Percentiles rank a stretch among this genome's conserved stretches.
phyloP scores from a whole-genome alignment of 2,113 vertebrate genomes.

The Boleophthalmus pectinirostris region DNA sequence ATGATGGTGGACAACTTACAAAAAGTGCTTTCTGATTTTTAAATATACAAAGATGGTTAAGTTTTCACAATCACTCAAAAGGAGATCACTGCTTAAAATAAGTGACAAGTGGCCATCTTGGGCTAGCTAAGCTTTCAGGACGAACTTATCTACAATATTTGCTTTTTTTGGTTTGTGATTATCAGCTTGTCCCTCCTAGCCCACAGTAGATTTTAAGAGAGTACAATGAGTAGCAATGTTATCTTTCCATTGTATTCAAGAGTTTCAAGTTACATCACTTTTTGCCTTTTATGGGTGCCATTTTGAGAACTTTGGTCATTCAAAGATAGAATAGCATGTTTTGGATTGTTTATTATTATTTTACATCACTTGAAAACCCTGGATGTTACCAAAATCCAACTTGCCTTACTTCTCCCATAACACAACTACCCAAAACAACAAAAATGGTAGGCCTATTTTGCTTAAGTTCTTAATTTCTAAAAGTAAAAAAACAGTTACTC shows the following conservation, averaged over 20 bases:
- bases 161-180: background rate
- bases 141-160: background rate
- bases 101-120: background rate
- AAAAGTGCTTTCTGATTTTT: background rate
- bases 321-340: background rate
- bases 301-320: background rate
- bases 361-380: no score
- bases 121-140: background rate
- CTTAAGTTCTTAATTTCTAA: background rate
- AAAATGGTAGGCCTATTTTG: background rate
- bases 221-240: background rate
- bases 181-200: background rate
- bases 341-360: no score
- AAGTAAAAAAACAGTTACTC: no score
- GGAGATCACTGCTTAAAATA: background rate
- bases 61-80: background rate
- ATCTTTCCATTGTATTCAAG: background rate
- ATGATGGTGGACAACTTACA: background rate
- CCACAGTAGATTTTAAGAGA: background rate
- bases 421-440: background rate
- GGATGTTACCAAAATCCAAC: background rate
- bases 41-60: background rate
- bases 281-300: no score
- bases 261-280: background rate
- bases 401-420: background rate